Base-by-base conservation (phyloP, 2,797 vertebrate genomes). In the Onychomys arenicola region DNA sequence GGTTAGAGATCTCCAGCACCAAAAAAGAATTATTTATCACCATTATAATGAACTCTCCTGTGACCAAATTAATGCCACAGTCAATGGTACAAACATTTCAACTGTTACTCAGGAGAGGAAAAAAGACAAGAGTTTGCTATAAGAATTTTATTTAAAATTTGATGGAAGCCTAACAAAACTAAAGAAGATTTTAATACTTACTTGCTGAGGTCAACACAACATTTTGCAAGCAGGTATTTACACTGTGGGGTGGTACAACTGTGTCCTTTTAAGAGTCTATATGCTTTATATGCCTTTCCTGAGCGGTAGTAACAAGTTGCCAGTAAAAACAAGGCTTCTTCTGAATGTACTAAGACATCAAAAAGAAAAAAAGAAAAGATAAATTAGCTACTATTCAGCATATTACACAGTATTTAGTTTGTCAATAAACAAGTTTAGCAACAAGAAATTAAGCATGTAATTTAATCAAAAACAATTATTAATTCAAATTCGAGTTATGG, bases 231-330 rank as follows among this genome's bases (percentile, higher is more conserved):
- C 98, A 99, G 99, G 98, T 99, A 99, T 99, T 99, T 99, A 98
- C 99, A 99, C 83, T 99, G 99, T 0, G 99, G 99, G 6, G 99
- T 99, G 95, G 99, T 99, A 98, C 99, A 99, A 98, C 99, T 99
- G 98, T 99, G 99, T 90, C 99, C 99, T 98, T 99, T 99, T 94
- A 99, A 99, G 89, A 99, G 99, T 96, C 99, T 99, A 98, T 99
- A 99, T 10, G 99, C 99, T 98, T 99, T 99, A 95, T 99, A 99
- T 1, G 99, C 99, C 98, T 99, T 99, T 98, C 99, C 99, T 95
- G 99, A 99, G 98, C 99, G 99, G 98, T 99, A 99, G 97, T 99
- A 99, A 98, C 99, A 99, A 5, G 99, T 99, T 63, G 99, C 99
- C 98, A 99, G 96, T 96, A 99, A 99, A 98, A 99, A 99, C 97